Base-by-base conservation (phyloP, 1,140 invertebrate species). In the Drosophila obscura region DNA sequence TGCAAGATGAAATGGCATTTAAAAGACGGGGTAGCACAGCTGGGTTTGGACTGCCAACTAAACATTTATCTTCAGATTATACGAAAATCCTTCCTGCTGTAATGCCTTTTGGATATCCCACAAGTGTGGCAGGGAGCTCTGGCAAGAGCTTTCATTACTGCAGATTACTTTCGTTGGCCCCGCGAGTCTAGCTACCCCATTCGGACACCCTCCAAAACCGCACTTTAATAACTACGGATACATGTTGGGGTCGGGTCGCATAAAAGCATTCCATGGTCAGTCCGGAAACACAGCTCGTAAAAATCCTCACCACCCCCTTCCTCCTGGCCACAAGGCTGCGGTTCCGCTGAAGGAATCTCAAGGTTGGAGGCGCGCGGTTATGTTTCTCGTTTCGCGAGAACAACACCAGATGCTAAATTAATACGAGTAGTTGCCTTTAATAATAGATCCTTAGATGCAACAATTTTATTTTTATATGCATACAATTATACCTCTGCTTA, bases 201-300 rank as follows among this genome's bases (percentile, higher is more conserved):
- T 39, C 8, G 15, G n/a, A n/a, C 39, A 57, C 22, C 44, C 35
- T 31, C n/a, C 11, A 16, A 53, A 51, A 41, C 11, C 16, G 19
- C n/a, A 31, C 26, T 15, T 28, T 46, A 45, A 60, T 52, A 46
- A 46, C 28, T 22, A 39, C 11, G 11, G 35, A 13, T 5, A 13
- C 35, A 1, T 5, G 35, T 11, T 13, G 35, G 35, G 35, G 35
- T 39, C 1, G 13, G 26, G 24, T 28, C 53, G 39, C 53, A 71
- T 71, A 72, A 71, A 46, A 72, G 68, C 55, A 51, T 71, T 60
- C 41, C 68, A 60, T 71, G 66, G 55, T 52, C 68, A 72, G 43
- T 28, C 48, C 26, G 22, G 60, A 71, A 71, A 41, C 31, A 56
- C 66, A 52, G 24, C 65, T 58, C 67, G 45, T 69, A 50, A 58